Base-by-base conservation (phyloP, 2,797 vertebrate genomes). In the Danio jaintianensis region DNA sequence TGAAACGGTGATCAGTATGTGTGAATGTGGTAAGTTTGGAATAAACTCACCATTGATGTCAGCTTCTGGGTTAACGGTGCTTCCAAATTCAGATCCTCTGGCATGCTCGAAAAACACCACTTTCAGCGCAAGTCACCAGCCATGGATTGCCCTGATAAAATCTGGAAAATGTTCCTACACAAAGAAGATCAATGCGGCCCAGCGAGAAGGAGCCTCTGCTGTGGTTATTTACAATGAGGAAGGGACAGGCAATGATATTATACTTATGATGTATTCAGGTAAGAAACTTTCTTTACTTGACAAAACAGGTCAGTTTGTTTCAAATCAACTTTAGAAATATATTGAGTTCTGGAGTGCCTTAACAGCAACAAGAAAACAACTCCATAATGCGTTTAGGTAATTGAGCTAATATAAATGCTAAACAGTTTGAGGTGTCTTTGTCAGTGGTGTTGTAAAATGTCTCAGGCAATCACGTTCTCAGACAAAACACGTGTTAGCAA, bases 71-170 rank as follows among this genome's bases (percentile, higher is more conserved):
- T 11, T 90, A 0, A 90, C 96, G 11, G 82, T 77, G 1, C 89
- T 96, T 79, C 94, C 97, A 13, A 83, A 11, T n/a, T 85, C 87
- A 5, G 92, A 95, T 78, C 89, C 84, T 20, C 86, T 81, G 82
- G 97, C 95, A 87, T 98, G 97, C 0, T 84, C 90, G 2, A 6
- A 29, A 1, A 83, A 92, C 52, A 90, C 89, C 0, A 64, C 89
- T 1, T 97, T 94, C 81, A 92, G 84, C 0, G 0, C 40, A 77
- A 88, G 36, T 0, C 0, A 84, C 0, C 74, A 64, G 0, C 84
- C 89, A 0, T 99, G 96, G 97, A 95, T 98, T 73, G 97, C 97
- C 0, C 91, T 98, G 70, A 91, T 98, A 1, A 94, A 96, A 90
- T 91, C 95, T 80, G 96, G 96, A n/a, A 95, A 95, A 82, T 98